Evolutionary conservation across 2,797 vertebrate genomes (phyloP).

Genomic region (Pangasius djambal): DNA sequence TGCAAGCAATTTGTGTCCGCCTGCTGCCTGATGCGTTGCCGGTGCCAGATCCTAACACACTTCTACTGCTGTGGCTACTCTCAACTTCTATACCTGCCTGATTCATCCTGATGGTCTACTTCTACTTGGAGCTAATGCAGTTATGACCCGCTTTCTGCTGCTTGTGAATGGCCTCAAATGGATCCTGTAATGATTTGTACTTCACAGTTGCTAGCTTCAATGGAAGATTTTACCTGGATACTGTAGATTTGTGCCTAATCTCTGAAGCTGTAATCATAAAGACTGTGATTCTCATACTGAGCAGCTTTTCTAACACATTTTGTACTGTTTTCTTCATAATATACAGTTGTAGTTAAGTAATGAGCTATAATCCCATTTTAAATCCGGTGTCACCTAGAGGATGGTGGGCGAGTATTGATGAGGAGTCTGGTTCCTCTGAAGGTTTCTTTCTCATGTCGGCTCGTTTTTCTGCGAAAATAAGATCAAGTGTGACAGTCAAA

Average conservation of each 20-base stretch:
- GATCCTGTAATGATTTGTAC: neutral
- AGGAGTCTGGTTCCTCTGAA: too few relatives aligned
- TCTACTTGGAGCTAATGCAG: neutral
- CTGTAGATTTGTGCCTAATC: neutral
- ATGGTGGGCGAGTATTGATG: too few relatives aligned
- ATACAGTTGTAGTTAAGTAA: too few relatives aligned
- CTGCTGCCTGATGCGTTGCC: too few relatives aligned
- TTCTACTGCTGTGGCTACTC: neutral
- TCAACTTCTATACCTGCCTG: neutral
- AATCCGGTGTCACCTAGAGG: too few relatives aligned
- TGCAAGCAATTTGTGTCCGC: too few relatives aligned
- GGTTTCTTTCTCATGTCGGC: too few relatives aligned
- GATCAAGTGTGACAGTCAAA: too few relatives aligned
- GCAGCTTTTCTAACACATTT: neutral
- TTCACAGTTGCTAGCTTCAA: neutral
- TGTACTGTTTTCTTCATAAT: too few relatives aligned
- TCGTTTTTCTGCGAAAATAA: too few relatives aligned
- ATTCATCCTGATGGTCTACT: neutral
- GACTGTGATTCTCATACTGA: neutral
- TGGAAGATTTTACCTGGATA: neutral
- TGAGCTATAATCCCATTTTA: neutral
- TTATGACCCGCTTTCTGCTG: neutral
- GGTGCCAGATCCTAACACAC: too few relatives aligned
- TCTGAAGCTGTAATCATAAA: neutral
- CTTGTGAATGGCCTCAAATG: neutral